These are phyloP conservation scores for Nothocercus julius DNA, from an alignment of 2,113 vertebrate genomes.

Conservation along the genomic window DNA sequence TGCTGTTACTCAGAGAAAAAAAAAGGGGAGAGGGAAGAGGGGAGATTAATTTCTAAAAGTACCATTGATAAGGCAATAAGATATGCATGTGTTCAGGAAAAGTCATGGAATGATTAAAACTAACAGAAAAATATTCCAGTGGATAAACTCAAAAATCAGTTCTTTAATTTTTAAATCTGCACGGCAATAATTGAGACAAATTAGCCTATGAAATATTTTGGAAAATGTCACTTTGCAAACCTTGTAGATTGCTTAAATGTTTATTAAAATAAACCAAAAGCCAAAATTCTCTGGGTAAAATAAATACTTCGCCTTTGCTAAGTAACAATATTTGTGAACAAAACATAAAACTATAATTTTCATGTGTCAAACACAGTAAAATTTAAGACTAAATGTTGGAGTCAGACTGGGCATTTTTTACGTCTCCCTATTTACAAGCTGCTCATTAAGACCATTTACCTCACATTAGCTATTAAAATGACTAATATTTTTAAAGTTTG, in stretches of 20 bases:
- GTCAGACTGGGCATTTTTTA: constrained; percentile 29
- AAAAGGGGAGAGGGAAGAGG: background rate
- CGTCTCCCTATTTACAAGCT: constrained; percentile 63
- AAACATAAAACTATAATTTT: constrained; percentile 67
- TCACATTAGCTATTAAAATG: constrained; percentile 61
- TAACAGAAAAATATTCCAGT: constrained; percentile 27
- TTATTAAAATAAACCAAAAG: constrained; percentile 75
- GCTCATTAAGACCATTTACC: constrained; percentile 63
- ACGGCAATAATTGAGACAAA: background rate
- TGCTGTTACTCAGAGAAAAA: background rate
- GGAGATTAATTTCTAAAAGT: background rate
- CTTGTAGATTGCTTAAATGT: constrained; percentile 65
- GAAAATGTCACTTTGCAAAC: constrained; percentile 60
- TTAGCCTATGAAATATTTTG: constrained; percentile 15
- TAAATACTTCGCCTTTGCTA: constrained; percentile 66
- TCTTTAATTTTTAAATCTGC: constrained; percentile 50
- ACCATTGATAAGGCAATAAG: background rate
- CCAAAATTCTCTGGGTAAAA: constrained; percentile 62
- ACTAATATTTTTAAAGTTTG: constrained; percentile 70
- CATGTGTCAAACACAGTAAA: constrained; percentile 61
- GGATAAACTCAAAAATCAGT: constrained; percentile 6
- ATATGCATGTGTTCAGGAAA: background rate
- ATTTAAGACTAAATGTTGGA: constrained; percentile 54
- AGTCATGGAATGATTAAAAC: background rate
- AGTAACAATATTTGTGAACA: constrained; percentile 69